phyloP scores from a whole-genome alignment of 2,888 invertebrate species.

The Agrochola circellaris region DNA sequence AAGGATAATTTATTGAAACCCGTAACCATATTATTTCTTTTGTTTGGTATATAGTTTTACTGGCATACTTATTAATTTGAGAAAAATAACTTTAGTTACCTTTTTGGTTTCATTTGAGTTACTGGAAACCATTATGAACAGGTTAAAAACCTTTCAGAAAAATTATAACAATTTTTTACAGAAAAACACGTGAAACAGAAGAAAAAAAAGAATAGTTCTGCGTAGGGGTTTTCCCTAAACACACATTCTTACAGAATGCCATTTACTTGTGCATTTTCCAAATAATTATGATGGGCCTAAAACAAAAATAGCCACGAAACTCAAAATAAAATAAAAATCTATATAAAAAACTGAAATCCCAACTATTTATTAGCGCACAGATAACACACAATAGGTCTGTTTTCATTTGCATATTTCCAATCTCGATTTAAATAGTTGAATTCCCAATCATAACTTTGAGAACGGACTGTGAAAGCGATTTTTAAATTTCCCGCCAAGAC shows the following conservation, averaged over 20 bases:
- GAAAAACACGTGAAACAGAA: too few relatives aligned
- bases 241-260: background rate
- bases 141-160: background rate
- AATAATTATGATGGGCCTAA: background rate
- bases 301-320: background rate
- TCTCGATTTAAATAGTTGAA: slow-evolving; percentile 78
- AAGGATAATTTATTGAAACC: slow-evolving; percentile 49
- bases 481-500: slow-evolving; percentile 77
- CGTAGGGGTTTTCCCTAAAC: background rate
- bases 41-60: slow-evolving; percentile 49
- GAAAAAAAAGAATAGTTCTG: background rate
- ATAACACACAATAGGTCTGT: slow-evolving; percentile 57
- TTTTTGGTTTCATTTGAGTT: slow-evolving; percentile 9
- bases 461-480: slow-evolving; percentile 70
- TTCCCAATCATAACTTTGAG: slow-evolving; percentile 81
- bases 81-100: background rate
- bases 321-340: background rate
- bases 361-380: slow-evolving; percentile 53
- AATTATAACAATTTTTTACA: background rate
- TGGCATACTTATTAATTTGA: slow-evolving; percentile 26
- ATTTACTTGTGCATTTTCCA: background rate
- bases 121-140: slow-evolving; percentile 1
- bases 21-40: slow-evolving; percentile 55
- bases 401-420: slow-evolving; percentile 78
- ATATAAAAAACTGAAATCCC: slow-evolving; percentile 19